These are phyloP conservation scores for Standfussiana lucernea DNA, from an alignment of 2,888 invertebrate genomes.

Conservation along the genomic window DNA sequence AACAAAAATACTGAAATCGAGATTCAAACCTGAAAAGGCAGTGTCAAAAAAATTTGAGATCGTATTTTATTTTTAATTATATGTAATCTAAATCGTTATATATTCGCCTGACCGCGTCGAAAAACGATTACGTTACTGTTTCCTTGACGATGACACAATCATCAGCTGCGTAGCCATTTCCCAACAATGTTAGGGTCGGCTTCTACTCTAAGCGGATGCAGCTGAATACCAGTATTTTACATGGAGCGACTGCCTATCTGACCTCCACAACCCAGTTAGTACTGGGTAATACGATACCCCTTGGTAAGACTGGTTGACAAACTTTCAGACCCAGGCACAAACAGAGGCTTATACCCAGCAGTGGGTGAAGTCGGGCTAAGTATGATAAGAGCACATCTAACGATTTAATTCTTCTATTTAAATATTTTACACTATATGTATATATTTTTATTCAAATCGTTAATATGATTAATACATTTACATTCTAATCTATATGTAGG, in stretches of 20 bases:
- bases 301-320: too few species aligned
- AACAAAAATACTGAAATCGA: conserved; percentile 46
- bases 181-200: background rate
- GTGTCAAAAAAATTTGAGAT: conserved; percentile 44
- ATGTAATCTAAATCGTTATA: too few species aligned
- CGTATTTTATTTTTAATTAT: conserved; percentile 12
- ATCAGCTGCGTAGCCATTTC: background rate
- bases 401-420: background rate
- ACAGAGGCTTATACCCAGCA: background rate
- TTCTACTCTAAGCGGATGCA: background rate
- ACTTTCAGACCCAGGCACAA: too few species aligned
- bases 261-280: too few species aligned
- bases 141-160: background rate
- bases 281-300: too few species aligned
- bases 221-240: background rate
- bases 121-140: background rate
- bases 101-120: background rate
- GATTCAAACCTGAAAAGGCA: conserved; percentile 39
- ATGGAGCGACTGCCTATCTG: background rate
- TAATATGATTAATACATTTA: conserved; percentile 23
- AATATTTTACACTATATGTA: background rate
- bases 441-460: conserved; percentile 9
- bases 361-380: background rate
- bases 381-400: background rate
- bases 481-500: conserved; percentile 25